A percentile compares a stretch with the other conserved stretches of the same genome.
phyloP scores from a whole-genome alignment of 2,113 vertebrate genomes.

The Triplophysa rosa region DNA sequence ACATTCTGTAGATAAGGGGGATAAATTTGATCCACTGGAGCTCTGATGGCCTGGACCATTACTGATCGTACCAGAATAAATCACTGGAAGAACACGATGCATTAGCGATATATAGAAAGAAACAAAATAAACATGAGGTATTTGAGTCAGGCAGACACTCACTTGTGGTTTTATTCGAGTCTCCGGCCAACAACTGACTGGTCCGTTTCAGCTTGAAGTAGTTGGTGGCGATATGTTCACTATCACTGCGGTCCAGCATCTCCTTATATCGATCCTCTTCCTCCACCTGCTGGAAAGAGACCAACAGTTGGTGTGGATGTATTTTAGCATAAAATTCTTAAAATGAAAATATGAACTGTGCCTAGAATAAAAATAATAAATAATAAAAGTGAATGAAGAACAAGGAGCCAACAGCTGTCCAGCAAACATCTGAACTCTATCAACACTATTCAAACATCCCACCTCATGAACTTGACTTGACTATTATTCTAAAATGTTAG shows the following conservation, averaged over 20 bases:
- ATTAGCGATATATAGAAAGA: neutral
- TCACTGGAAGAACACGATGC: constrained; percentile 56
- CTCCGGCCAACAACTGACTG: constrained; percentile 73
- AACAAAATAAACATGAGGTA: too few relatives aligned
- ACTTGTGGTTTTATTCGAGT: constrained; percentile 69
- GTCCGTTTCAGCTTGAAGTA: constrained; percentile 80
- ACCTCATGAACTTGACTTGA: too few relatives aligned
- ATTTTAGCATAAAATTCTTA: neutral
- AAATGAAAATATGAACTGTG: too few relatives aligned
- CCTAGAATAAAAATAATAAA: too few relatives aligned
- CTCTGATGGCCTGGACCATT: constrained; percentile 60
- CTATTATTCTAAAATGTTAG: too few relatives aligned
- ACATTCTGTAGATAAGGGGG: constrained; percentile 58
- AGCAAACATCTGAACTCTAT: too few relatives aligned
- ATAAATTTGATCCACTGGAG: constrained; percentile 55
- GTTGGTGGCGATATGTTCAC: constrained; percentile 81
- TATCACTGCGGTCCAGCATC: constrained; percentile 82
- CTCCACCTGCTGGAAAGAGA: constrained; percentile 59
- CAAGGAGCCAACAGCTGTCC: too few relatives aligned
- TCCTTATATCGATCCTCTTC: constrained; percentile 82
- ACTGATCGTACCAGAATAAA: constrained; percentile 56
- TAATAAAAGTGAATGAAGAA: neutral
- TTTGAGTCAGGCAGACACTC: constrained; percentile 34
- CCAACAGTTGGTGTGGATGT: neutral
- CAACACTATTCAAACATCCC: too few relatives aligned